Conservation (phyloP, 2,888 invertebrate genomes). For the Drosophila kuntzei region DNA sequence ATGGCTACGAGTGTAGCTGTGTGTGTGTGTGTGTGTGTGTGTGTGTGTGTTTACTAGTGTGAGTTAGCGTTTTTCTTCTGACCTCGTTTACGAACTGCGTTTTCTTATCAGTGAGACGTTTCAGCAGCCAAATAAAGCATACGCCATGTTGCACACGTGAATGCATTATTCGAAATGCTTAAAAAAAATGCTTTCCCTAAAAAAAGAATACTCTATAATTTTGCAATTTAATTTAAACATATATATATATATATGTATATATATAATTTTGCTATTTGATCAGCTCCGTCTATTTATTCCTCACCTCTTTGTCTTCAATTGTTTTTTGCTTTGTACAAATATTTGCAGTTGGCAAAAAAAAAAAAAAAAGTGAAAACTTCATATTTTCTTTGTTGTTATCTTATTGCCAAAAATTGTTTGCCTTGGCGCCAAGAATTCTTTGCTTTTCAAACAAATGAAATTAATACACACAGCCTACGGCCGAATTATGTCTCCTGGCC, state of each 20-base stretch:
- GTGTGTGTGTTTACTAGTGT: conserved; percentile 22
- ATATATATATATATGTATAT: not conserved
- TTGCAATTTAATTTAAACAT: not conserved
- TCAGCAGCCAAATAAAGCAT: conserved; percentile 37
- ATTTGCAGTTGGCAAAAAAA: conserved; percentile 37
- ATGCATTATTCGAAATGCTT: conserved; percentile 37
- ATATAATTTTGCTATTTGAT: conserved; percentile 3
- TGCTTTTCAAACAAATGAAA: conserved; percentile 28
- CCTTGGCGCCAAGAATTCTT: conserved; percentile 12
- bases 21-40: conserved; percentile 10
- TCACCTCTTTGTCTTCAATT: conserved; percentile 3
- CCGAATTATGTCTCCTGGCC: not conserved
- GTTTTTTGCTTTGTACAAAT: conserved; percentile 37
- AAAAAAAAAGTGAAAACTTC: conserved; percentile 35
- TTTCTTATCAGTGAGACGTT: conserved; percentile 35
- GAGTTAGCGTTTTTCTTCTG: conserved; percentile 34
- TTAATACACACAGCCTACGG: conserved; percentile 23
- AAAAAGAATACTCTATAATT: not conserved
- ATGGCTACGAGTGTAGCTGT: conserved; percentile 1
- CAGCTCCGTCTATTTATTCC: not conserved
- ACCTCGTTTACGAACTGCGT: conserved; percentile 34
- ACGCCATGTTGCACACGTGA: conserved; percentile 41
- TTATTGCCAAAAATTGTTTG: conserved; percentile 7
- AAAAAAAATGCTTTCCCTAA: not conserved
- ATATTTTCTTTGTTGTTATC: conserved; percentile 20